Evolutionary conservation across 2,888 invertebrate genomes (phyloP), one percentile per base, ranked within the genome.

Genomic region (Noctua comes): DNA sequence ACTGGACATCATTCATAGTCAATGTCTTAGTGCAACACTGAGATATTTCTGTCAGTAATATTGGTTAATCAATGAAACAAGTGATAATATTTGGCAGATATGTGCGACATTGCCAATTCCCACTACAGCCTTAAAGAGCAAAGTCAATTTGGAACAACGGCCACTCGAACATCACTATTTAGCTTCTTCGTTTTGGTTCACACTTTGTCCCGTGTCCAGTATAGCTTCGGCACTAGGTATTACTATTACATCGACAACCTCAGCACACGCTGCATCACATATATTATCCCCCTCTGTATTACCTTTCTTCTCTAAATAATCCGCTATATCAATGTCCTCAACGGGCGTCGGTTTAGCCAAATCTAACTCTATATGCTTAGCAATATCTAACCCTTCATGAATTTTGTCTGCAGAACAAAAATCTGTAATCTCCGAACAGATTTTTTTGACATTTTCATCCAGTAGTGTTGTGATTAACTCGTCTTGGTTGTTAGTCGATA

Each of bases 151-250:
- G 59, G 57, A 73, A 81, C 82, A 88, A 86, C 68, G 70, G 68
- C 82, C 27, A 36, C 31, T 27, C 11, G 21, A 31, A 68, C 54
- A 66, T 36, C 71, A 74, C 71, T 88, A 85, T 80, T 82, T 74
- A 27, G 18, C 57, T 24, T 82, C 74, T 24, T 73, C 76, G 3
- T 75, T 84, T 76, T 86, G 79, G 73, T 68, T 85, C 43, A 87
- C 80, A 68, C 59, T 79, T 54, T 93, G 95, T 43, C 94, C 95
- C 0, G 93, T 94, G 88, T 95, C 95, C 84, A 96, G 91, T 16
- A 95, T 95, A 70, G 95, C 96, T 81, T 95, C 96, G 16, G 95
- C 95, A 86, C 96, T 96, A 0, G 94, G 95, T 93, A 96, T 95
- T 10, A 96, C 96, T 70, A 95, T 96, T 13, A 95, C 95, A 72